Percentiles rank a stretch among this genome's conserved stretches.
Evolutionary conservation across 2,888 invertebrate species (phyloP).

Genomic region (Electrophaes corylata): DNA sequence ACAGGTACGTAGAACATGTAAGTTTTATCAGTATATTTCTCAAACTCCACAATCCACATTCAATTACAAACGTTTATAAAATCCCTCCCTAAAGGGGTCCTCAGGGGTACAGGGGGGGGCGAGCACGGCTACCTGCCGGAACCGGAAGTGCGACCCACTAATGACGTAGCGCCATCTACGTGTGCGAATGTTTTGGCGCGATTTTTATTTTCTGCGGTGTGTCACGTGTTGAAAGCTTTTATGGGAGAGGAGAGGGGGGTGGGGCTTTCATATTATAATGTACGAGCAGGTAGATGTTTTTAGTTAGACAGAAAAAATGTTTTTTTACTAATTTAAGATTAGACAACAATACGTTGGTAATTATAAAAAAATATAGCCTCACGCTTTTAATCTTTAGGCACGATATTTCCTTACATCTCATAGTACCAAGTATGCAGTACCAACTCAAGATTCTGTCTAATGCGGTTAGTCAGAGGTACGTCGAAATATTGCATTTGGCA

Average conservation of each 20-base stretch:
- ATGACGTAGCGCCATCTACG: conserved; percentile 65
- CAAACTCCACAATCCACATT: conserved; percentile 18
- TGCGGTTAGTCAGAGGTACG: no score
- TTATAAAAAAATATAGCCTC: no score
- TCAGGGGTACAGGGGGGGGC: conserved; percentile 33
- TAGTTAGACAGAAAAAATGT: no score
- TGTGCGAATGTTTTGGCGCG: conserved; percentile 42
- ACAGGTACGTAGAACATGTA: no score
- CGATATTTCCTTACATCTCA: no score
- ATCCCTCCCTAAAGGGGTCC: conserved; percentile 6
- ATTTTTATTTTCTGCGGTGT: conserved; percentile 35
- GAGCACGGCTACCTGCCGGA: conserved; percentile 49
- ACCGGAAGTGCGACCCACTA: conserved; percentile 62
- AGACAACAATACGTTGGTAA: no score
- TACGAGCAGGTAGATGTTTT: not conserved
- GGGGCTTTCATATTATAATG: not conserved
- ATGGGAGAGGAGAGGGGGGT: conserved; percentile 2
- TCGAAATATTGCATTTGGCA: no score
- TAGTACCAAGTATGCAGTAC: no score
- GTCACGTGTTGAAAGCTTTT: conserved; percentile 20
- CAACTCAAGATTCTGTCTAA: no score
- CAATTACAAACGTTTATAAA: conserved; percentile 30
- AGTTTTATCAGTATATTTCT: no score
- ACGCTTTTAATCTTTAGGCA: no score
- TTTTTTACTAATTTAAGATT: no score